phyloP scores from a whole-genome alignment of 2,888 invertebrate genomes.

The Spicauda simplicius region DNA sequence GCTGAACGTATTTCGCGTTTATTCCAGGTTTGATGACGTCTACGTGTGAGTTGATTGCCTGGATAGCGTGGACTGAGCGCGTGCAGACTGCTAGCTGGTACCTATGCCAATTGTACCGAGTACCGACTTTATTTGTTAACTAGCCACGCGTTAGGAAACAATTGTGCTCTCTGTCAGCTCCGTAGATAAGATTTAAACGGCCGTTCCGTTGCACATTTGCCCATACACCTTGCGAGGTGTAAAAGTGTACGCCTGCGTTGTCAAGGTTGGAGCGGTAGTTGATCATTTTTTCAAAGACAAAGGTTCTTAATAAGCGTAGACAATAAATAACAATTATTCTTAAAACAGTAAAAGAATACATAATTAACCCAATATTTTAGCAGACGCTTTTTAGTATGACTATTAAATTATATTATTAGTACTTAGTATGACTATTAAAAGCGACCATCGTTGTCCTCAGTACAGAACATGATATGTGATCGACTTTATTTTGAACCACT shows the following conservation, averaged over 20 bases:
- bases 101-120: slow-evolving; percentile 75
- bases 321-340: neutral
- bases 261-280: slow-evolving; percentile 26
- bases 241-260: slow-evolving; percentile 37
- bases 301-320: slow-evolving; percentile 12
- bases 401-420: too few species aligned
- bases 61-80: slow-evolving; percentile 69
- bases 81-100: slow-evolving; percentile 64
- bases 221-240: slow-evolving; percentile 39
- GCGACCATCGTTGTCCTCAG: too few species aligned
- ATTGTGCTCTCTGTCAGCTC: slow-evolving; percentile 73
- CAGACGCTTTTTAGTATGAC: too few species aligned
- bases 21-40: slow-evolving; percentile 43
- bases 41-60: slow-evolving; percentile 71
- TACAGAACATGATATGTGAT: too few species aligned
- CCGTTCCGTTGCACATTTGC: slow-evolving; percentile 51
- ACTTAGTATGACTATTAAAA: too few species aligned
- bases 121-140: slow-evolving; percentile 80
- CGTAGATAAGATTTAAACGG: slow-evolving; percentile 75
- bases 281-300: slow-evolving; percentile 20
- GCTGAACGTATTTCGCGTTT: slow-evolving; percentile 4
- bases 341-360: too few species aligned
- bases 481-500: too few species aligned
- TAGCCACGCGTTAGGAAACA: slow-evolving; percentile 82
- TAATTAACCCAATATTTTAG: too few species aligned